Evolutionary conservation across 1,140 invertebrate species (phyloP).

Genomic region (Lasioglossum baleicum): DNA sequence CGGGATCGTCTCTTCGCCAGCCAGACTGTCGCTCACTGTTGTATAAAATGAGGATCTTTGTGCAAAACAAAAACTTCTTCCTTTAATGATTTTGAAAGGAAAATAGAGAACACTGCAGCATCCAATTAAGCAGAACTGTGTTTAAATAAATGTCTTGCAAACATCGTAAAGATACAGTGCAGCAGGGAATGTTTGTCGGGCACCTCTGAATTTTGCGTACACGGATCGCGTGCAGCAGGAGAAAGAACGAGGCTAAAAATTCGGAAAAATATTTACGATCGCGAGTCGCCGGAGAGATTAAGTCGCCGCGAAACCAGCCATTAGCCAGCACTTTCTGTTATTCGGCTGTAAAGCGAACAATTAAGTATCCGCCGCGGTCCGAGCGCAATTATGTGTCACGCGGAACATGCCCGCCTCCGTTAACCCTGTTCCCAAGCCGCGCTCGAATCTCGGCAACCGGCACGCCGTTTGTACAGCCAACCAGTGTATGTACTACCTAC

Average conservation of each 20-base stretch:
- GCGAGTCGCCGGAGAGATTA: neutral
- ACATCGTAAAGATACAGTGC: too few relatives aligned
- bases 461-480: neutral
- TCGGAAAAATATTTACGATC: too few relatives aligned
- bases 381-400: conserved; percentile 20
- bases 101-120: too few relatives aligned
- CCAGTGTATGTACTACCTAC: conserved; percentile 19
- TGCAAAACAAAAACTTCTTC: too few relatives aligned
- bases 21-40: neutral
- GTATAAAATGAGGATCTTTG: too few relatives aligned
- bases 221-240: too few relatives aligned
- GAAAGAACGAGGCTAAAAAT: too few relatives aligned
- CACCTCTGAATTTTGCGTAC: too few relatives aligned
- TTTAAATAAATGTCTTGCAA: too few relatives aligned
- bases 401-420: neutral
- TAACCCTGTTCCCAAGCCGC: conserved; percentile 39
- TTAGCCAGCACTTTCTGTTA: neutral
- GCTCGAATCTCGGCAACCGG: conserved; percentile 38
- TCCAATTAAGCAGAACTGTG: too few relatives aligned
- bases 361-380: neutral
- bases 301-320: neutral
- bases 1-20: conserved; percentile 10
- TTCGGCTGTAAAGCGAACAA: neutral
- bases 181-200: too few relatives aligned
- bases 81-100: too few relatives aligned